phyloP scores from a whole-genome alignment of 2,113 vertebrate species.

The Psophia crepitans region DNA sequence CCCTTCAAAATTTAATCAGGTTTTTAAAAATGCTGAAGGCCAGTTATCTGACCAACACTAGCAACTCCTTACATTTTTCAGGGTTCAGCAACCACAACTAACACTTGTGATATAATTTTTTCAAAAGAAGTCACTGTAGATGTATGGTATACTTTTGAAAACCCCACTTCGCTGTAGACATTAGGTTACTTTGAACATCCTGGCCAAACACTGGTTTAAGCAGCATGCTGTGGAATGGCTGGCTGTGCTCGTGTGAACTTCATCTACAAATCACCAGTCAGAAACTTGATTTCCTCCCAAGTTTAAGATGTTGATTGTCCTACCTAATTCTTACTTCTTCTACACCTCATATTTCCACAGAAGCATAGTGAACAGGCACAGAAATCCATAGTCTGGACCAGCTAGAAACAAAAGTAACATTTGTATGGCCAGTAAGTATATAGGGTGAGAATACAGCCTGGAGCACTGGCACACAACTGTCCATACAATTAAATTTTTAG shows the following conservation, averaged over 20 bases:
- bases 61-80: not conserved
- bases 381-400: not conserved
- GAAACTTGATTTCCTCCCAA: not conserved
- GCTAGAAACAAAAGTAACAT: not conserved
- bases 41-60: not conserved
- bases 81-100: not conserved
- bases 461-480: not conserved
- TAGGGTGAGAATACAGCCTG: not conserved
- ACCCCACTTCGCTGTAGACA: not conserved
- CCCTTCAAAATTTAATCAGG: not conserved
- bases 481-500: not conserved
- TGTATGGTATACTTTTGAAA: not conserved
- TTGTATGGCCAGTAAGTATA: not conserved
- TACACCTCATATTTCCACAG: not conserved
- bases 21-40: not conserved
- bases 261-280: not conserved
- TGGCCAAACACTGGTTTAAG: not conserved
- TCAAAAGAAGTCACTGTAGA: not conserved
- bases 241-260: not conserved
- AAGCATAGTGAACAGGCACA: not conserved
- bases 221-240: not conserved
- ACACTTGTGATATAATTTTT: rapidly evolving
- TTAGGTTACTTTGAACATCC: not conserved
- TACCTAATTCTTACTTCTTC: not conserved
- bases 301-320: not conserved